Percentiles rank a stretch among this genome's conserved stretches.
Evolutionary conservation across 1,140 invertebrate genomes (phyloP).

Genomic region (Listronotus oregonensis): DNA sequence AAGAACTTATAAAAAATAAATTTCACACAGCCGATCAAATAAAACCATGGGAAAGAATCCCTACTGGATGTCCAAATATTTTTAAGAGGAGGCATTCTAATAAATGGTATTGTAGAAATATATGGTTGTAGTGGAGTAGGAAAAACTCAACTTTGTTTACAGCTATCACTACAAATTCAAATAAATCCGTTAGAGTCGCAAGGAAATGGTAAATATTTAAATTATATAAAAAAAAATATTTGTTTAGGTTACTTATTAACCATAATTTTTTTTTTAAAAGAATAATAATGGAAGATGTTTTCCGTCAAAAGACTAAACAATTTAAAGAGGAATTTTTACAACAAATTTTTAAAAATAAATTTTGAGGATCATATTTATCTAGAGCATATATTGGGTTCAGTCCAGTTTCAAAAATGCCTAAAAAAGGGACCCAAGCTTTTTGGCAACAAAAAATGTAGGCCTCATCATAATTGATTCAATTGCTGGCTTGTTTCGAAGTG

Average conservation of each 20-base stretch:
- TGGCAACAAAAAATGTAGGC: slow-evolving; percentile 62
- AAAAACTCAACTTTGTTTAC: slow-evolving; percentile 85
- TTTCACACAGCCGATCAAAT: slow-evolving; percentile 34
- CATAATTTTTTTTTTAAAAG: slow-evolving; percentile 60
- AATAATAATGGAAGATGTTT: slow-evolving; percentile 78
- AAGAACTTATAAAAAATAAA: slow-evolving; percentile 36
- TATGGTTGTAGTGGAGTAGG: slow-evolving; percentile 80
- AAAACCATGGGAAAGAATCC: slow-evolving; percentile 56
- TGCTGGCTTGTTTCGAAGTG: slow-evolving; percentile 72
- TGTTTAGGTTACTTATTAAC: slow-evolving; percentile 12
- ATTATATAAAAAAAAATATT: too few species aligned
- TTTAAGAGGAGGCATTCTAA: slow-evolving; percentile 73
- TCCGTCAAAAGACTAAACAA: slow-evolving; percentile 71
- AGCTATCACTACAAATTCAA: slow-evolving; percentile 63
- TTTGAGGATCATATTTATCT: slow-evolving; percentile 46
- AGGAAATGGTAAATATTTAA: slow-evolving; percentile 32
- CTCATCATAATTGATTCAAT: slow-evolving; percentile 79
- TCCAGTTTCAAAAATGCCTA: slow-evolving; percentile 64
- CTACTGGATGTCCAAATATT: slow-evolving; percentile 67
- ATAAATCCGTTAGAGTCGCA: slow-evolving; percentile 51
- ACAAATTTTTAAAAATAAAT: slow-evolving; percentile 55
- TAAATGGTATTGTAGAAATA: slow-evolving; percentile 79
- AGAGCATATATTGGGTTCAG: slow-evolving; percentile 60
- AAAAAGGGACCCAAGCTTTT: slow-evolving; percentile 55
- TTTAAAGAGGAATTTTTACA: slow-evolving; percentile 54